Conservation (phyloP, 2,113 vertebrate species). For the Siniperca chuatsi region DNA sequence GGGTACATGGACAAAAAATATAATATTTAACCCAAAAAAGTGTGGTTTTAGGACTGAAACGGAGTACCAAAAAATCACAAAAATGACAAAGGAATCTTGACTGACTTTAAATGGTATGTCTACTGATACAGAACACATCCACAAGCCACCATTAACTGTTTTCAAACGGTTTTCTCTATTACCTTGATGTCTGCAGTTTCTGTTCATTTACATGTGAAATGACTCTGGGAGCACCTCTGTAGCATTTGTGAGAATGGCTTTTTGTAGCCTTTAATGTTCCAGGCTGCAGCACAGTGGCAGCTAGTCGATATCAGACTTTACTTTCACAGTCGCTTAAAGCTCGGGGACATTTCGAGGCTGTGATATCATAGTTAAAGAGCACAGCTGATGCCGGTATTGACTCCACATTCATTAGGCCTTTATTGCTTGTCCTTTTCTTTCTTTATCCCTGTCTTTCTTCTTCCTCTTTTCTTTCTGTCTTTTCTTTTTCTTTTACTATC, state of each 20-base stretch:
- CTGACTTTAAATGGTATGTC: slow-evolving; percentile 4
- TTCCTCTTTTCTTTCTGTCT: slow-evolving; percentile 1
- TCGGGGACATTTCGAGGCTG: slow-evolving; percentile 69
- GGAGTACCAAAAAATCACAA: background rate
- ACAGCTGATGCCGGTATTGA: slow-evolving; percentile 68
- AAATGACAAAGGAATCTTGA: background rate
- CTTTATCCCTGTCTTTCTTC: background rate
- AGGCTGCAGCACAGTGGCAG: slow-evolving; percentile 61
- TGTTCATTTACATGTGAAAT: slow-evolving; percentile 62
- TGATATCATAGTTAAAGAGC: slow-evolving; percentile 71
- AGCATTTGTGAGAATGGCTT: slow-evolving; percentile 45
- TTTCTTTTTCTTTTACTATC: background rate
- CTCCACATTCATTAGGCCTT: slow-evolving; percentile 60
- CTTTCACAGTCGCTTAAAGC: slow-evolving; percentile 66
- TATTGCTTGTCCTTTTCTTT: slow-evolving; percentile 40
- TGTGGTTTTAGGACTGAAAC: background rate
- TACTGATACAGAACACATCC: slow-evolving; percentile 28
- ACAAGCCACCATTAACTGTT: slow-evolving; percentile 29
- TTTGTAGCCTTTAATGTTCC: slow-evolving; percentile 62
- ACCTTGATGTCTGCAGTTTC: slow-evolving; percentile 49
- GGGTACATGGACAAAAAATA: background rate
- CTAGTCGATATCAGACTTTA: slow-evolving; percentile 71
- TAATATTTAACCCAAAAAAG: slow-evolving; percentile 10
- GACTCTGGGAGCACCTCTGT: slow-evolving; percentile 51
- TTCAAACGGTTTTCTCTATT: slow-evolving; percentile 44